Percentiles rank a stretch among this genome's conserved stretches.
Conservation (phyloP, 2,888 invertebrate species). For the Pomacea canaliculata region DNA sequence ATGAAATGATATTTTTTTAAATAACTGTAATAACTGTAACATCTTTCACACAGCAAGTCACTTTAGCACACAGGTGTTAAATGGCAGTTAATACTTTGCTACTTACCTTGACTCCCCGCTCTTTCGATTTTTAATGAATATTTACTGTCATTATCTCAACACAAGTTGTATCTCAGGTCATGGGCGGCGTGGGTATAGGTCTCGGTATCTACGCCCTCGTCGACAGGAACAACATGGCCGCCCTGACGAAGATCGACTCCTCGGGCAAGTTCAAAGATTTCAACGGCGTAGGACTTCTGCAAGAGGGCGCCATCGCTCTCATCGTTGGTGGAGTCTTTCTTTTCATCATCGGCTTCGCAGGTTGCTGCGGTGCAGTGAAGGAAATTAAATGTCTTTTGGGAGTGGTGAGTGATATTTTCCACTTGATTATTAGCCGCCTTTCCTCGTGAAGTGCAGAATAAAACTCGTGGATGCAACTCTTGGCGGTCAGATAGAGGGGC, state of each 20-base stretch:
- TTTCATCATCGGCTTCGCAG: slow-evolving; percentile 10
- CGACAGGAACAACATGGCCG: slow-evolving; percentile 5
- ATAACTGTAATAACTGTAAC: no score
- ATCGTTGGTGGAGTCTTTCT: slow-evolving; percentile 15
- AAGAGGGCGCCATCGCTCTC: slow-evolving; percentile 21
- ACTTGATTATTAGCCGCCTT: not conserved
- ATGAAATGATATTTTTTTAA: no score
- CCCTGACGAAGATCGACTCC: slow-evolving; percentile 18
- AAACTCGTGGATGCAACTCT: no score
- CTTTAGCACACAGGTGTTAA: no score
- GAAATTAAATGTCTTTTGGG: slow-evolving; percentile 15
- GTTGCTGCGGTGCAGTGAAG: slow-evolving; percentile 19
- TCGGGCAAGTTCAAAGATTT: slow-evolving; percentile 6
- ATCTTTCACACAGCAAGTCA: no score
- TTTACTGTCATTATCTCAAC: no score
- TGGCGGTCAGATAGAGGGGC: no score
- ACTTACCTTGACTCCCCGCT: no score
- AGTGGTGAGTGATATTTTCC: not conserved
- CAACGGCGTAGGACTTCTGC: slow-evolving; percentile 11
- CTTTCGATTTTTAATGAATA: no score
- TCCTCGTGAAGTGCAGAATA: no score
- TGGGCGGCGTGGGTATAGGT: slow-evolving; percentile 10
- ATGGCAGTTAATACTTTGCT: no score
- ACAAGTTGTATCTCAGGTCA: not conserved
- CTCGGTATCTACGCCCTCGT: slow-evolving; percentile 23